phyloP scores from a whole-genome alignment of 2,797 vertebrate species.

The Lepus townsendii region DNA sequence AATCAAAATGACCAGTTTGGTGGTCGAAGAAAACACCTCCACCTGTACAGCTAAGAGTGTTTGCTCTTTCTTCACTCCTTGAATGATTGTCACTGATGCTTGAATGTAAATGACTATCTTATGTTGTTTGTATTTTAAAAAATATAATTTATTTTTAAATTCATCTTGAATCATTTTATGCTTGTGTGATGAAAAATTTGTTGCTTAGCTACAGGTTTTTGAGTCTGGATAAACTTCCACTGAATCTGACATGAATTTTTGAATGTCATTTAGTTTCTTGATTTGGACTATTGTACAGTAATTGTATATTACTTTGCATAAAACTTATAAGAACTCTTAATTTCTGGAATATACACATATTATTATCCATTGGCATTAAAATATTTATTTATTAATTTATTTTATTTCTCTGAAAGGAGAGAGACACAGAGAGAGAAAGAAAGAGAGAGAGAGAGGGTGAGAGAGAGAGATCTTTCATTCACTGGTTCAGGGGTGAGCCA shows the following conservation, averaged over 20 bases:
- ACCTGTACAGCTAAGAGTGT: background rate
- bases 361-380: background rate
- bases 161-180: background rate
- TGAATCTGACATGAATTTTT: background rate
- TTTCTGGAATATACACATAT: background rate
- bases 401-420: too few species aligned
- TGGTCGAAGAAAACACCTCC: background rate
- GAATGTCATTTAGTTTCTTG: background rate
- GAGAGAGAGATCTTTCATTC: too few species aligned
- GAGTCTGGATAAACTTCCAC: background rate
- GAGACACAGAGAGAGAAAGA: too few species aligned
- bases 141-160: background rate
- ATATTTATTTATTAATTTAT: too few species aligned
- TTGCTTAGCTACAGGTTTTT: background rate
- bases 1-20: background rate
- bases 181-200: background rate
- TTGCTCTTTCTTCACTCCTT: background rate
- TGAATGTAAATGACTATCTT: background rate
- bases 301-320: background rate
- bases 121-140: background rate
- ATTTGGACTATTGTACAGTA: background rate
- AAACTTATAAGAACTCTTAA: too few species aligned
- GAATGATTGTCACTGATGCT: background rate
- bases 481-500: too few species aligned
- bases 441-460: too few species aligned